Base-by-base conservation (phyloP, 1,140 invertebrate genomes). In the Orchesella cincta region DNA sequence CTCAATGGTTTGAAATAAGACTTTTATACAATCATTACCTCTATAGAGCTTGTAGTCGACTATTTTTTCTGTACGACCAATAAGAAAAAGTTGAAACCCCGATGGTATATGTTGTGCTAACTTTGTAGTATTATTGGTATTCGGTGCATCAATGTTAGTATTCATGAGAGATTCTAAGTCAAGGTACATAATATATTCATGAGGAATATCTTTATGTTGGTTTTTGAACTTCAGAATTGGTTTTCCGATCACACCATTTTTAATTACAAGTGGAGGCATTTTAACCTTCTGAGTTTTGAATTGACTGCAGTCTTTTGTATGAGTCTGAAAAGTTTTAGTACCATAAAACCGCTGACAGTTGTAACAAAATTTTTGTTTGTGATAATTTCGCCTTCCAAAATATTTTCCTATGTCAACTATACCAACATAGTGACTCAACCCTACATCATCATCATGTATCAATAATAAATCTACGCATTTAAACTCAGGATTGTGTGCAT, bases 161-260 rank as follows among this genome's bases (percentile, higher is more conserved):
- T 46, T 20, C 39, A 46, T 46, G 39, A 46, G 8, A 20, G 39
- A 8, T 46, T 46, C 39, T 46, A 46, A 46, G 20, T 46, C 39
- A 12, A 46, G 20, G 20, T 46, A 46, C 39, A 46, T 46, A 20
- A 46, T 20, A 46, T 46, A 46, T 12, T 46, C 39, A 46, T 46
- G 39, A 20, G 39, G 39, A 46, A 46, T 46, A 8, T 46, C 28
- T 0, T 51, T 74, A 23, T 52, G 31, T 36, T 35, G 57, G 28
- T 73, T 73, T 51, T 0, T 54, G n/a, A 77, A 77, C 39, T 77
- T 36, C 29, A 73, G 12, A 1, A 36, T 74, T 64, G 74, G 74
- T 26, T 31, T 31, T 5, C 20, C 5, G 8, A 34, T 12, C 16
- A 0, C 70, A 33, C 29, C 39, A 14, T 36, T 39, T 33, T 20